Base-by-base conservation (phyloP, 1,140 invertebrate genomes). In the Tetraneura akinire region DNA sequence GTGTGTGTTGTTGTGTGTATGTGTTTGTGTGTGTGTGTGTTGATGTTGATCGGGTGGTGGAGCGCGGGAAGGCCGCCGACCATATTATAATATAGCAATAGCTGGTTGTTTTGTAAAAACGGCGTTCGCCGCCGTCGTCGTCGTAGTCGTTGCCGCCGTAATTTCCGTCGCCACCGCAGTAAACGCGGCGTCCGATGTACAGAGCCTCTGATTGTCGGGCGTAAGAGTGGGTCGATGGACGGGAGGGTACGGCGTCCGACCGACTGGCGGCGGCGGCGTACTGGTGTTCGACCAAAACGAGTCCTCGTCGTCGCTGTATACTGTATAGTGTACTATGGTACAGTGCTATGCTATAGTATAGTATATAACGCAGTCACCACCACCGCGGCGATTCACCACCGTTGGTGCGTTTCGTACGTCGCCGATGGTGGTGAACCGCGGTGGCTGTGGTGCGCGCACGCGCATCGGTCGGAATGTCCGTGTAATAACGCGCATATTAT, bases 291-390 rank as follows among this genome's bases (percentile, higher is more conserved):
- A 57, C 74, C 53, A 62, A 78, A 78, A 78, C 74, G 74, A 78
- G 74, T 78, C 74, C 55, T 78, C 74, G 74, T 78, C 74, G 37
- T 78, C 74, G 74, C 55, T 10, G 57, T 74, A 73, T 73, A 76
- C 45, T 37, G 3, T 37, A 37, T 37, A 37, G 32, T 37, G 3
- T 53, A 74, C n/a, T n/a, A n/a, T n/a, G n/a, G n/a, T n/a, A n/a
- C n/a, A n/a, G n/a, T n/a, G n/a, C n/a, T n/a, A n/a, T n/a, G n/a
- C n/a, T n/a, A n/a, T n/a, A n/a, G n/a, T n/a, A n/a, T n/a, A n/a
- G n/a, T n/a, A n/a, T n/a, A n/a, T n/a, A n/a, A n/a, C n/a, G n/a
- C n/a, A n/a, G n/a, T n/a, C n/a, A 51, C 74, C 74, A 62, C 47
- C 16, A 78, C 14, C 26, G 21, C n/a, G n/a, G n/a, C n/a, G n/a